Evolutionary conservation across 1,140 invertebrate genomes (phyloP).

Genomic region (Phymastichus coffea): DNA sequence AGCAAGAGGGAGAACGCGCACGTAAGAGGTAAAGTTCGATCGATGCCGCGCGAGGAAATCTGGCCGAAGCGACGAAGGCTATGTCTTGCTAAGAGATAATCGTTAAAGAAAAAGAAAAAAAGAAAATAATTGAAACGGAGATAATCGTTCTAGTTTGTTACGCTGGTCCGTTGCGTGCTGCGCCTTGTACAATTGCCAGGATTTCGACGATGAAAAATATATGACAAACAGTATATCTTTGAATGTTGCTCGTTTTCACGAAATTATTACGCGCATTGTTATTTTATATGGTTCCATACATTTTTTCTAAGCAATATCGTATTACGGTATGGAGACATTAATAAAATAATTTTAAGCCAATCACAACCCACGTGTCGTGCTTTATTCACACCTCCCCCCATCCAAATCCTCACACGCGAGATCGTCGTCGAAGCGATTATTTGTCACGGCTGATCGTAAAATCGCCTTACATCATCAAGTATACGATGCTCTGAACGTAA

Average conservation of each 20-base stretch:
- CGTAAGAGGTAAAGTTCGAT: background rate
- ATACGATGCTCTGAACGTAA: no score
- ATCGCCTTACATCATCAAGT: no score
- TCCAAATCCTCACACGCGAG: no score
- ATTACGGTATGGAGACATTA: constrained; percentile 46
- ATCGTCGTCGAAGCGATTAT: no score
- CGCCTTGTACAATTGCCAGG: constrained; percentile 22
- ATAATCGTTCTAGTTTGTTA: constrained; percentile 45
- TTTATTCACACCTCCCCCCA: no score
- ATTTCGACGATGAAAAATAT: constrained; percentile 4
- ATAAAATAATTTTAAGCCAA: constrained; percentile 41
- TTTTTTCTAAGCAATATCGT: constrained; percentile 52
- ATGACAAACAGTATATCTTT: no score
- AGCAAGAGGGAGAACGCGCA: constrained; percentile 12
- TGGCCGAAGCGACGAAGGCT: constrained; percentile 21
- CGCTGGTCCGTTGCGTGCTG: constrained; percentile 39
- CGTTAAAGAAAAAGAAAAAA: no score
- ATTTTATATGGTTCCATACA: constrained; percentile 53
- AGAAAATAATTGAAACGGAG: no score
- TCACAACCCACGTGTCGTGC: no score
- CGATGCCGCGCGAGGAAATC: background rate
- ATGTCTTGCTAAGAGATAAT: constrained; percentile 45
- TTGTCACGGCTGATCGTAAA: no score
- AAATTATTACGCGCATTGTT: constrained; percentile 52
- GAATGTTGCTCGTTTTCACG: constrained; percentile 49